Conservation (phyloP, 2,113 vertebrate genomes). For the Zeus faber region DNA sequence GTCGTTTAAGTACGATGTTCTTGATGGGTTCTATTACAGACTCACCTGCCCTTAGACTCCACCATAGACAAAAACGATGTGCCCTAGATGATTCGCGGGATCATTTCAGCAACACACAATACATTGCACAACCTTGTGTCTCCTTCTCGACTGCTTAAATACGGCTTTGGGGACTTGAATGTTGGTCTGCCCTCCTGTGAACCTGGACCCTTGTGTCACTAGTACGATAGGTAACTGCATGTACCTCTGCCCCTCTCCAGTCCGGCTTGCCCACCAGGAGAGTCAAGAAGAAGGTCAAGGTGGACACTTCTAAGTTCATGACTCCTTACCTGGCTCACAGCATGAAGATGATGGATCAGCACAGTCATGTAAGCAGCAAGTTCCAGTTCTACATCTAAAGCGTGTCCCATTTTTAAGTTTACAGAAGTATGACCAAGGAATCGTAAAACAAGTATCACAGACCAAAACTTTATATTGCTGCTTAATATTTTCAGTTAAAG, state of each 20-base stretch:
- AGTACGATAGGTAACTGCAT: neutral
- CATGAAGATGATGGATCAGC: constrained; percentile 95
- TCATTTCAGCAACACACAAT: too few species aligned
- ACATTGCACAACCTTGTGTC: too few species aligned
- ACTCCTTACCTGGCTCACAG: constrained; percentile 95
- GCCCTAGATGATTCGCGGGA: too few species aligned
- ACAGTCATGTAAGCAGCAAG: constrained; percentile 82
- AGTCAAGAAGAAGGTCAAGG: constrained; percentile 80
- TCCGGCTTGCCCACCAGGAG: constrained; percentile 74
- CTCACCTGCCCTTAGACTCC: too few species aligned
- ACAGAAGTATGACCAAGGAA: neutral
- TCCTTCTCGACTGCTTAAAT: too few species aligned
- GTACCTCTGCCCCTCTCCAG: constrained; percentile 32
- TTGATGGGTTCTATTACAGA: too few species aligned
- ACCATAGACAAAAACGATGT: too few species aligned
- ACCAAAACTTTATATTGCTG: too few species aligned
- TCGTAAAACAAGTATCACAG: neutral
- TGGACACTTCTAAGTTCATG: constrained; percentile 94
- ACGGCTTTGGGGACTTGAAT: too few species aligned
- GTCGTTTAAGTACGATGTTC: too few species aligned
- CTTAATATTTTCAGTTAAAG: too few species aligned
- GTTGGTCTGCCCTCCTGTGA: too few species aligned
- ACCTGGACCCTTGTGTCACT: neutral
- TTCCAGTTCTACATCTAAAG: neutral
- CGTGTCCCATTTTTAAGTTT: neutral